These are phyloP conservation scores for Parascotia fuliginaria DNA, from an alignment of 2,888 invertebrate genomes.

Conservation along the genomic window DNA sequence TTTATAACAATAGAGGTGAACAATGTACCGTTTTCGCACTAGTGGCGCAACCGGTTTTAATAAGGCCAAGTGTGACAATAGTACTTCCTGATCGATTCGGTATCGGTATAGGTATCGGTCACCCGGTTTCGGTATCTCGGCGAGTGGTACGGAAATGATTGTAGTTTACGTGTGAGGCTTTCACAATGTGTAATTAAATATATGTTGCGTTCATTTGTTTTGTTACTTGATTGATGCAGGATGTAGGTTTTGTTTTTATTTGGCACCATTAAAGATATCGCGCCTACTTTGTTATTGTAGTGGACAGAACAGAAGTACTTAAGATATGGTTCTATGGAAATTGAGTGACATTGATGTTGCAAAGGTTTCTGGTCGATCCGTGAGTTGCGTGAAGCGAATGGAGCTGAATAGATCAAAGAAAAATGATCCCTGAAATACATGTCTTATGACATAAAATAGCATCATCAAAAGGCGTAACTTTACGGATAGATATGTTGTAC, in stretches of 20 bases:
- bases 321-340: too few relatives aligned
- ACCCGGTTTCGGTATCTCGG: constrained; percentile 38
- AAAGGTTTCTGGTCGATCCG: too few relatives aligned
- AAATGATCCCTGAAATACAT: too few relatives aligned
- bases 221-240: neutral
- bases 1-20: constrained; percentile 12
- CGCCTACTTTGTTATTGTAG: too few relatives aligned
- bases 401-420: too few relatives aligned
- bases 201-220: constrained; percentile 1
- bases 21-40: constrained; percentile 22
- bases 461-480: too few relatives aligned
- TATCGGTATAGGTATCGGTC: constrained; percentile 45
- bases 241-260: neutral
- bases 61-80: constrained; percentile 64
- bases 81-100: constrained; percentile 54
- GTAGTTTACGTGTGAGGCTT: constrained; percentile 41
- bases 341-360: too few relatives aligned
- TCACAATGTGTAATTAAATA: constrained; percentile 41
- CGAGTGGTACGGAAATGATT: constrained; percentile 43
- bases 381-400: too few relatives aligned
- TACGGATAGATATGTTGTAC: too few relatives aligned
- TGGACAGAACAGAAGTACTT: too few relatives aligned
- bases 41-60: constrained; percentile 44
- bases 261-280: neutral
- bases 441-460: too few relatives aligned